Evolutionary conservation across 2,888 invertebrate species (phyloP).

Genomic region (Helicoverpa assulta): DNA sequence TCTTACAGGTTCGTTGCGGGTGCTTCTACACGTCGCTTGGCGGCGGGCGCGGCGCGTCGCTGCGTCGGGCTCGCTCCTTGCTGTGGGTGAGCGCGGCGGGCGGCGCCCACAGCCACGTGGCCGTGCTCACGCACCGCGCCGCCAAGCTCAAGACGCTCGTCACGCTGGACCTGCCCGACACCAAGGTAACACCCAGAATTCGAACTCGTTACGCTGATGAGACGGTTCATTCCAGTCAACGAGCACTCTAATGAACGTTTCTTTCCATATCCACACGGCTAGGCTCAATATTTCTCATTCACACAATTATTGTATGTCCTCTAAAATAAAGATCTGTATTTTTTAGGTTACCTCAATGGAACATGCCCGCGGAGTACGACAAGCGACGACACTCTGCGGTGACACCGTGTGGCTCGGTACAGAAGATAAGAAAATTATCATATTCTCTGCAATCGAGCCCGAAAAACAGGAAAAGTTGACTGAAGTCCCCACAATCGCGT

Average conservation of each 20-base stretch:
- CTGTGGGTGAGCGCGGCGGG: conserved; percentile 97
- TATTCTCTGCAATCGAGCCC: conserved; percentile 96
- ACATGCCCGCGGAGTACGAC: conserved; percentile 93
- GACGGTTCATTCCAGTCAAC: too few species aligned
- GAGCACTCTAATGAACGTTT: too few species aligned
- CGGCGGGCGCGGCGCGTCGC: conserved; percentile 82
- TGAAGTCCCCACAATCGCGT: conserved; percentile 92
- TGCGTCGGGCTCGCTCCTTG: conserved; percentile 94
- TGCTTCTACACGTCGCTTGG: conserved; percentile 94
- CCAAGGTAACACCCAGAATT: conserved; percentile 86
- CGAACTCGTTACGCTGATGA: too few species aligned
- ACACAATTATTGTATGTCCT: neutral
- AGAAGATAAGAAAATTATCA: conserved; percentile 94
- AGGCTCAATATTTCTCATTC: too few species aligned
- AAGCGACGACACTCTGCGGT: conserved; percentile 85
- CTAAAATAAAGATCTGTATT: neutral
- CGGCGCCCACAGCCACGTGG: conserved; percentile 93
- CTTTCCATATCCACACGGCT: too few species aligned
- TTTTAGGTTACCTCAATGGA: conserved; percentile 94
- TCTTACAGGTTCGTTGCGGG: conserved; percentile 95
- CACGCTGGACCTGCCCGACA: conserved; percentile 94
- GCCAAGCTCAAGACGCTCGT: conserved; percentile 94
- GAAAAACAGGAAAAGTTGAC: conserved; percentile 95
- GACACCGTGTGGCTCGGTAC: conserved; percentile 98
- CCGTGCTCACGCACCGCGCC: conserved; percentile 94